These are phyloP conservation scores for Caerostris extrusa DNA, from an alignment of 1,140 invertebrate species.

Conservation along the genomic window DNA sequence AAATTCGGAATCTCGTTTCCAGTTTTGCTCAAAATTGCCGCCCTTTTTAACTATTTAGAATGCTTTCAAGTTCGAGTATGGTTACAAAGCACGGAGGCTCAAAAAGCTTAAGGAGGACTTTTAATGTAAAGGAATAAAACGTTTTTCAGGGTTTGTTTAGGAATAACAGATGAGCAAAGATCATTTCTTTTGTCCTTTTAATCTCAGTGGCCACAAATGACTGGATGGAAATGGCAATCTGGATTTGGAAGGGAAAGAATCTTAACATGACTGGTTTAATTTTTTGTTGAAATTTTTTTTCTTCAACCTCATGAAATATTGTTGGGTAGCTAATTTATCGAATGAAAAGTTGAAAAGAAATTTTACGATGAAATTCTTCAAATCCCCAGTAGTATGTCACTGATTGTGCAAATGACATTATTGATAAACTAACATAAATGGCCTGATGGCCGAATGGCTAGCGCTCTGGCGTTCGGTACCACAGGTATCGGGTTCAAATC, in stretches of 20 bases:
- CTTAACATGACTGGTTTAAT: not conserved
- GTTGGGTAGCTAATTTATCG: no score
- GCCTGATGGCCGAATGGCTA: no score
- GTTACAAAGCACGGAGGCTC: not conserved
- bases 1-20: not conserved
- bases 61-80: not conserved
- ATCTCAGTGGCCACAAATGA: not conserved
- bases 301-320: not conserved
- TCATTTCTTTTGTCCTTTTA: not conserved
- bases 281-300: not conserved
- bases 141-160: not conserved
- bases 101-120: not conserved
- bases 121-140: not conserved
- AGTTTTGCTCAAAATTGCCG: not conserved
- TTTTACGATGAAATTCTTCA: no score
- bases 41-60: conserved; percentile 5
- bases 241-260: not conserved
- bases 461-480: no score
- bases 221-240: not conserved
- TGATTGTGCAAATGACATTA: no score
- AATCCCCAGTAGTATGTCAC: no score
- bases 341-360: no score
- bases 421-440: no score
- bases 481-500: no score
- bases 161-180: not conserved